Evolutionary conservation across 1,140 invertebrate species (phyloP).

Genomic region (Drosophila ercepeae): DNA sequence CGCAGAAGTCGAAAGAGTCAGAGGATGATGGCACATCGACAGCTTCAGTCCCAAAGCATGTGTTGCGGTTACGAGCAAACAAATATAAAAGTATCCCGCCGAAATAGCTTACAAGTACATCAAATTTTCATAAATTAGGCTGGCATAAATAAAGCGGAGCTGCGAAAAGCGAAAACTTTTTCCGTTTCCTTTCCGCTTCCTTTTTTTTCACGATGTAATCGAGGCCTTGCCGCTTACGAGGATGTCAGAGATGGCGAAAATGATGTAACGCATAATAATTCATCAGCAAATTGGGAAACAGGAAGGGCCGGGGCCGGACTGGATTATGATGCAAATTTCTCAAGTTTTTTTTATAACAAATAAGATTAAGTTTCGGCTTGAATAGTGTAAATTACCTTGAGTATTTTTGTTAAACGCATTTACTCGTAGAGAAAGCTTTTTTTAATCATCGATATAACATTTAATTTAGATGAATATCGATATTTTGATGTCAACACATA

Average conservation of each 20-base stretch:
- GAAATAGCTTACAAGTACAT: constrained; percentile 82
- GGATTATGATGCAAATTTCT: constrained; percentile 63
- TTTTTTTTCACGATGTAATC: constrained; percentile 8
- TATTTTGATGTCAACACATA: too few relatives aligned
- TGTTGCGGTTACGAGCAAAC: constrained; percentile 80
- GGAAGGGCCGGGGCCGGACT: background rate
- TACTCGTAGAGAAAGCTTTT: too few relatives aligned
- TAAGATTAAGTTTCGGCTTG: background rate
- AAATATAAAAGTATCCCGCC: constrained; percentile 80
- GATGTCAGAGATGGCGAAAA: constrained; percentile 77
- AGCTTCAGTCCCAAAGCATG: constrained; percentile 54
- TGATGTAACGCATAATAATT: constrained; percentile 80
- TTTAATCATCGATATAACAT: too few relatives aligned
- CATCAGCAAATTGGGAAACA: constrained; percentile 44
- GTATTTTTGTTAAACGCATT: too few relatives aligned
- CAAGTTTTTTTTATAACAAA: background rate
- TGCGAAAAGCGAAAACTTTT: constrained; percentile 66
- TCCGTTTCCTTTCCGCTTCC: constrained; percentile 12
- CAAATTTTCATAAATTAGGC: constrained; percentile 82
- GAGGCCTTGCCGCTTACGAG: constrained; percentile 26
- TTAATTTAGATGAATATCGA: too few relatives aligned
- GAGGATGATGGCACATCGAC: constrained; percentile 31
- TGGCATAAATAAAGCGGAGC: constrained; percentile 74
- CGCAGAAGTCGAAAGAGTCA: background rate
- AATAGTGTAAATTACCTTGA: background rate